Conservation (phyloP, 2,113 vertebrate genomes). For the Argyrosomus japonicus region DNA sequence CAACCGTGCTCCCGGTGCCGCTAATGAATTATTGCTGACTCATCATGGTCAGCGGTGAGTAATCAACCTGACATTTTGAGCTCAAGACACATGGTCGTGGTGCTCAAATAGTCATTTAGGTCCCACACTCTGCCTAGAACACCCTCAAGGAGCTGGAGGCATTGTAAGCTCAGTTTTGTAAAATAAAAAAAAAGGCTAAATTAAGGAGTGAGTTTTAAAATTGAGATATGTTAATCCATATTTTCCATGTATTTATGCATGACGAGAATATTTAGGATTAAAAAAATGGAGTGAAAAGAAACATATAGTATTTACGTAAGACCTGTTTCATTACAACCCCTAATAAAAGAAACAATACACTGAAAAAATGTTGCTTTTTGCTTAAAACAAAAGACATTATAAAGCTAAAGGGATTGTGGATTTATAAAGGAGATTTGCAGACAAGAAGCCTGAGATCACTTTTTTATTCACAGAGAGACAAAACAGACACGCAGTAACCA, state of each 20-base stretch:
- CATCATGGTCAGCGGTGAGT: slow-evolving; percentile 74
- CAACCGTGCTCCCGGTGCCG: slow-evolving; percentile 28
- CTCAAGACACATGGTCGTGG: slow-evolving; percentile 57
- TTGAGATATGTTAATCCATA: slow-evolving; percentile 7
- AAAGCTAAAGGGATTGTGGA: slow-evolving; percentile 53
- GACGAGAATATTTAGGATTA: background rate
- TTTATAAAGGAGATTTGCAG: slow-evolving; percentile 49
- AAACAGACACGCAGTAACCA: slow-evolving; percentile 27
- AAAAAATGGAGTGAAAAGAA: slow-evolving; percentile 14
- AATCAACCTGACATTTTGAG: slow-evolving; percentile 74
- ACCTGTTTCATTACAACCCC: slow-evolving; percentile 12
- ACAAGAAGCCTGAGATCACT: slow-evolving; percentile 21
- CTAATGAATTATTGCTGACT: slow-evolving; percentile 83
- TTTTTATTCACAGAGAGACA: slow-evolving; percentile 28
- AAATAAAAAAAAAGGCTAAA: slow-evolving; percentile 34
- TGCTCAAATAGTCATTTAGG: slow-evolving; percentile 72
- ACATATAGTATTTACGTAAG: background rate
- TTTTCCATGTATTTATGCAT: slow-evolving; percentile 12
- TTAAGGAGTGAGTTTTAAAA: background rate
- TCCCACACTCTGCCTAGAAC: slow-evolving; percentile 45
- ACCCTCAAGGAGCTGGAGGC: slow-evolving; percentile 6
- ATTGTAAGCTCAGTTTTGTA: background rate
- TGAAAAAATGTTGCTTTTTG: slow-evolving; percentile 24
- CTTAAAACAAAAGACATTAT: slow-evolving; percentile 26
- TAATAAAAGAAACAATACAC: slow-evolving; percentile 18